phyloP scores from a whole-genome alignment of 1,140 invertebrate genomes.

The Drosophila watanabei region DNA sequence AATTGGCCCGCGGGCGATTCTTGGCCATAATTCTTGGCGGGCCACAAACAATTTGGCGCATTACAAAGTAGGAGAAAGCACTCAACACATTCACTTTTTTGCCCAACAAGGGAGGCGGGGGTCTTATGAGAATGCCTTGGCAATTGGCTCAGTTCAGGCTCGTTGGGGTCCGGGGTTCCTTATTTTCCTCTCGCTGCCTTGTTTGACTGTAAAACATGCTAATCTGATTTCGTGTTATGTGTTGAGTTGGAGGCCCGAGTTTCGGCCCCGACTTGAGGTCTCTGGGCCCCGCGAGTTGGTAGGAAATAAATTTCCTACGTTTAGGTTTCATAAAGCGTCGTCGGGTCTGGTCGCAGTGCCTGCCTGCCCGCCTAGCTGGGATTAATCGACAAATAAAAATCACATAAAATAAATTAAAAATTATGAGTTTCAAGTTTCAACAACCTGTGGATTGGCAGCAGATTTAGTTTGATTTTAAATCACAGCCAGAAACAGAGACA shows the following conservation, averaged over 20 bases:
- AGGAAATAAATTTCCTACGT: slow-evolving; percentile 82
- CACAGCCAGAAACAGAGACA: slow-evolving; percentile 20
- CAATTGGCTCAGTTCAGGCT: slow-evolving; percentile 72
- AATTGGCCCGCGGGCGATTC: slow-evolving; percentile 67
- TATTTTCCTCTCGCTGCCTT: slow-evolving; percentile 43
- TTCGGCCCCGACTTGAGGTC: slow-evolving; percentile 24
- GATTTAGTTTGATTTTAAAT: slow-evolving; percentile 83
- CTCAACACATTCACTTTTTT: slow-evolving; percentile 79
- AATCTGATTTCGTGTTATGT: slow-evolving; percentile 84
- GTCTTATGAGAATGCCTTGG: slow-evolving; percentile 52
- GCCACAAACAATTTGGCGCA: slow-evolving; percentile 75
- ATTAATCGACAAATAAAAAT: slow-evolving; percentile 85
- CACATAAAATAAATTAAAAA: slow-evolving; percentile 85
- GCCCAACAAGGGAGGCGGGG: slow-evolving; percentile 7
- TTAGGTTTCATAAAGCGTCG: slow-evolving; percentile 83
- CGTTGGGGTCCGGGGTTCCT: slow-evolving; percentile 41
- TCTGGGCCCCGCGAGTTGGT: slow-evolving; percentile 25
- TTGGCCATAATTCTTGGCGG: slow-evolving; percentile 64
- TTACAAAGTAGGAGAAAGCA: slow-evolving; percentile 82
- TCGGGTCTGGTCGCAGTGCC: slow-evolving; percentile 43
- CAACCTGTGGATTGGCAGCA: slow-evolving; percentile 76
- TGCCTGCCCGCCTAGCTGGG: slow-evolving; percentile 39
- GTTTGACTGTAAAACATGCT: slow-evolving; percentile 80
- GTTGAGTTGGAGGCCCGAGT: slow-evolving; percentile 62
- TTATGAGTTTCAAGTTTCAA: slow-evolving; percentile 84